These are phyloP conservation scores for Sciaenops ocellatus DNA, from an alignment of 2,797 vertebrate species.

Conservation along the genomic window DNA sequence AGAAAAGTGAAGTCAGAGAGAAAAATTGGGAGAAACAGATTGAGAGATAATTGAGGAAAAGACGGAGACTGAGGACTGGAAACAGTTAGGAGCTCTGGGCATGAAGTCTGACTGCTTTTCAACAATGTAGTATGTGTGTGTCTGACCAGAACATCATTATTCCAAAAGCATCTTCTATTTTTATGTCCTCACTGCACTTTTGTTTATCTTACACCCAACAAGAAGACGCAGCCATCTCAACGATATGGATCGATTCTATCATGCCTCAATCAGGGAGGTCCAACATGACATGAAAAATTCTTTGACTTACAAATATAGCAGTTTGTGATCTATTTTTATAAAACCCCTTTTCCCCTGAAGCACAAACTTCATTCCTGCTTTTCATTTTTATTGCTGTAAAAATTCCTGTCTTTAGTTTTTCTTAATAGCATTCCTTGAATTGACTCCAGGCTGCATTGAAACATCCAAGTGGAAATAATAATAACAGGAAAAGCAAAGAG, in stretches of 20 bases:
- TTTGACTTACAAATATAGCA: neutral
- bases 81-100: constrained; percentile 16
- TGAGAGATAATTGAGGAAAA: constrained; percentile 23
- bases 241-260: neutral
- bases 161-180: neutral
- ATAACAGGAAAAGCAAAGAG: constrained; percentile 66
- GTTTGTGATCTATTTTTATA: neutral
- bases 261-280: neutral
- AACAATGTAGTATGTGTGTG: constrained; percentile 3
- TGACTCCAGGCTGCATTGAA: constrained; percentile 57
- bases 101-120: neutral
- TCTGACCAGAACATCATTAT: neutral
- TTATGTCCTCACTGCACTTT: neutral
- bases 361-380: constrained; percentile 28
- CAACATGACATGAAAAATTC: neutral
- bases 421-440: constrained; percentile 47
- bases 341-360: neutral
- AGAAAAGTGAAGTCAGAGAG: neutral
- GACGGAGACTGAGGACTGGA: constrained; percentile 7
- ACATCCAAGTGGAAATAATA: constrained; percentile 67
- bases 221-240: too few relatives aligned
- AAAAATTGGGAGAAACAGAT: neutral
- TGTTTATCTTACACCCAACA: neutral
- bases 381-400: constrained; percentile 40
- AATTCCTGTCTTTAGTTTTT: constrained; percentile 36